Conservation (phyloP, 37 sponge, comb jelly and placozoan genomes). For the Dysidea cf. avara region DNA sequence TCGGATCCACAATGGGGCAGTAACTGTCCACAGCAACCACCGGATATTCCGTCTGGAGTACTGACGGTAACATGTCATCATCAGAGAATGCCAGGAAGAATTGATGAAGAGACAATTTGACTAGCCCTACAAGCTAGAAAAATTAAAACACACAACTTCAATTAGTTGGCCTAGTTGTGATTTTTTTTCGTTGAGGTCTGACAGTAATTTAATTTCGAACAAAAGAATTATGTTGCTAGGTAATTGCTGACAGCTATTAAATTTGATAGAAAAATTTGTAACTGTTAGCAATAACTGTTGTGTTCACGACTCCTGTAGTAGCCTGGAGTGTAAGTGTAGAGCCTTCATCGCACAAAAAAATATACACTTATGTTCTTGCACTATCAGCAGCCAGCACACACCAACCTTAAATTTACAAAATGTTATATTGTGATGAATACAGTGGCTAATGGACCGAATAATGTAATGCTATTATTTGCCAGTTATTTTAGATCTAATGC, state of each 20-base stretch:
- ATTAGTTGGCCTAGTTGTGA: neutral
- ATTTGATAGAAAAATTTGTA: neutral
- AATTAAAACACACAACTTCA: neutral
- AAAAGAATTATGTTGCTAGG: neutral
- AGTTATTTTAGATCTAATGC: no score
- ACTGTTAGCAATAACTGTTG: no score
- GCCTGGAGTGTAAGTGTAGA: no score
- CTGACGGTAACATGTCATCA: neutral
- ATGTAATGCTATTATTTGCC: no score
- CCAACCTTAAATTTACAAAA: no score
- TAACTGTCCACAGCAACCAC: conserved; percentile 71
- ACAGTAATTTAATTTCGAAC: no score
- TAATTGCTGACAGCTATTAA: neutral
- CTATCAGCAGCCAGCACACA: no score
- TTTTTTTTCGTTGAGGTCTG: neutral
- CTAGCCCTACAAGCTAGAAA: conserved; percentile 77
- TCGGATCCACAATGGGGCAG: conserved; percentile 76
- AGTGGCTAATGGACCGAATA: no score
- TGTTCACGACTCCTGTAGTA: no score
- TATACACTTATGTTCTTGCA: no score
- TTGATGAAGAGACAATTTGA: conserved; percentile 81
- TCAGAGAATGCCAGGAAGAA: conserved; percentile 72
- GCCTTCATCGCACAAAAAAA: no score
- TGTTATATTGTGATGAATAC: no score
- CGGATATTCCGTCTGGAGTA: conserved; percentile 50